Percentiles rank a stretch among this genome's conserved stretches.
phyloP scores from a whole-genome alignment of 2,113 vertebrate genomes.

The Microcebus murinus region DNA sequence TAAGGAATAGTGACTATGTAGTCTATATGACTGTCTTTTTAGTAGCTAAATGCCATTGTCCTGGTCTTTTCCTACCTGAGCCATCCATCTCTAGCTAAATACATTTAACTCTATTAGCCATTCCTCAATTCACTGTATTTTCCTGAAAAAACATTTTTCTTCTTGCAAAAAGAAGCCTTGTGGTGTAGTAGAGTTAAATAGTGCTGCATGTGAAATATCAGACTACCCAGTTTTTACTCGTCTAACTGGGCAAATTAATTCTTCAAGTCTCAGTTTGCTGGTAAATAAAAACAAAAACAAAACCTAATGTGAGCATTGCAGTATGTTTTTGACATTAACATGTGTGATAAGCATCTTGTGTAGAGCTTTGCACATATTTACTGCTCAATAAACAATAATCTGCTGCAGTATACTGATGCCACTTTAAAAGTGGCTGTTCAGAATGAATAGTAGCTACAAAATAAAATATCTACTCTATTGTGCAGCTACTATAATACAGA shows the following conservation, averaged over 20 bases:
- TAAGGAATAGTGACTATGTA: background rate
- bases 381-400: background rate
- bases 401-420: background rate
- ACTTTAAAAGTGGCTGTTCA: background rate
- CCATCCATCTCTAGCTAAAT: background rate
- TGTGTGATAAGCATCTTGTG: background rate
- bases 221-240: background rate
- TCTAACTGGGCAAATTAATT: background rate
- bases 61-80: background rate
- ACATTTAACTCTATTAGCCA: background rate
- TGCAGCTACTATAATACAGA: background rate
- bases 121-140: background rate
- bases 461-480: background rate
- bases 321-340: background rate
- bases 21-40: background rate
- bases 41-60: background rate
- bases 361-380: background rate
- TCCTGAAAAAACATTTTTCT: background rate
- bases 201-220: background rate
- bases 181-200: background rate
- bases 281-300: conserved; percentile 12
- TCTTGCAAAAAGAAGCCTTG: background rate
- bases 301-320: background rate
- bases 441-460: background rate
- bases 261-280: background rate